Evolutionary conservation across 2,797 vertebrate genomes (phyloP).

Genomic region (Buceros bicornis): DNA sequence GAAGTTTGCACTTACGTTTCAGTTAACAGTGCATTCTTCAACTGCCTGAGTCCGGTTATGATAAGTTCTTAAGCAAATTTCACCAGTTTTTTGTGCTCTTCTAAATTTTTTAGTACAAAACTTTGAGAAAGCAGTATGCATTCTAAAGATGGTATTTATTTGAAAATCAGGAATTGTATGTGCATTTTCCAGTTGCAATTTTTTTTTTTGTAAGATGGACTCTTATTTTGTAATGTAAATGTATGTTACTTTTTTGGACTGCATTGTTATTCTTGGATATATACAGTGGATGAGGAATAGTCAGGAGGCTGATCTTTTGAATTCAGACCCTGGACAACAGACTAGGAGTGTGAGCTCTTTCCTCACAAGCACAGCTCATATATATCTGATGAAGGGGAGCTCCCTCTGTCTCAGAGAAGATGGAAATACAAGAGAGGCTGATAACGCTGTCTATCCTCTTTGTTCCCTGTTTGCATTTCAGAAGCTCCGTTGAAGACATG

Average conservation of each 20-base stretch:
- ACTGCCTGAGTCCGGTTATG: not conserved
- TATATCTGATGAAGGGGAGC: not conserved
- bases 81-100: not conserved
- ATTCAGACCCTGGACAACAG: not conserved
- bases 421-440: not conserved
- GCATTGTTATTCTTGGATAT: not conserved
- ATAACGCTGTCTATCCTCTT: not conserved
- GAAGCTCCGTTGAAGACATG: not conserved
- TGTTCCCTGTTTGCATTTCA: not conserved
- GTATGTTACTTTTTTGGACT: not conserved
- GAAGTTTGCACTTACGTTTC: not conserved
- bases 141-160: not conserved
- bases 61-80: not conserved
- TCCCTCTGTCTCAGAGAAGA: not conserved
- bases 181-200: not conserved
- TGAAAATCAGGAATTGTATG: rapidly evolving
- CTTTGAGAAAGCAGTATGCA: not conserved
- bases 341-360: not conserved
- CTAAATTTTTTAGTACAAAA: not conserved
- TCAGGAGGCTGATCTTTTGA: not conserved
- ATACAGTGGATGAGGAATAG: not conserved
- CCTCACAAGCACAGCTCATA: not conserved
- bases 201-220: not conserved
- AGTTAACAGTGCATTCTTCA: not conserved
- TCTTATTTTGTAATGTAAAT: not conserved